Evolutionary conservation across 1,140 invertebrate species (phyloP), one percentile per base, ranked within the genome.

Genomic region (Hypothenemus hampei): DNA sequence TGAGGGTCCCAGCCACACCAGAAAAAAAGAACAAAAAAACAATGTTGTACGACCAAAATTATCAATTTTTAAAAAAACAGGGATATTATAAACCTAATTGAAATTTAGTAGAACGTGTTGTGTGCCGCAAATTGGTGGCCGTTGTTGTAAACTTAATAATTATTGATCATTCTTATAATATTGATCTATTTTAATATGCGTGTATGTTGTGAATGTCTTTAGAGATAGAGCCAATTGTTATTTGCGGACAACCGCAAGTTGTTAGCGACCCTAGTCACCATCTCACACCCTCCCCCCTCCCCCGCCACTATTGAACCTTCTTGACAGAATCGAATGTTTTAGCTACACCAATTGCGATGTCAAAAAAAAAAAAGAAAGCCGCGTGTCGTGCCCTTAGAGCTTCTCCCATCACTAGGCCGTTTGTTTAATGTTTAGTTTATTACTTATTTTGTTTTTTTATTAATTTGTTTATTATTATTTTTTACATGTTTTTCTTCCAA

Each of bases 141-240:
- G 65, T 69, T 70, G 66, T 69, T 66, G 65, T 65, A 59, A 67
- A 66, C 63, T 65, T 62, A 65, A 59, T 53, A 57, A 58, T 64
- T 63, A 53, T 64, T 61, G 62, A 70, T 66, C 65, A 66, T 61
- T 59, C 55, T 56, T 64, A 51, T 68, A 58, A 65, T 64, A 51
- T 65, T 65, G 61, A 66, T 66, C 66, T 70, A 70, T 70, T 70
- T 70, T 70, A 70, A 66, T 70, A 70, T 69, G 62, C 61, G 66
- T 71, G 69, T 54, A 66, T 71, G 69, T 69, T 71, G 69, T 71
- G 68, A 68, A 70, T 69, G 68, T 70, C 66, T 63, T 69, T 63
- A 58, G 52, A 59, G 53, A 66, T 69, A 68, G 65, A 59, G 65
- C 67, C n/a, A n/a, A 65, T 70, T 69, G 68, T 70, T 70, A 65